A percentile compares a stretch with the other conserved stretches of the same genome.
phyloP scores from a whole-genome alignment of 2,113 vertebrate genomes.

The Cololabis saira region DNA sequence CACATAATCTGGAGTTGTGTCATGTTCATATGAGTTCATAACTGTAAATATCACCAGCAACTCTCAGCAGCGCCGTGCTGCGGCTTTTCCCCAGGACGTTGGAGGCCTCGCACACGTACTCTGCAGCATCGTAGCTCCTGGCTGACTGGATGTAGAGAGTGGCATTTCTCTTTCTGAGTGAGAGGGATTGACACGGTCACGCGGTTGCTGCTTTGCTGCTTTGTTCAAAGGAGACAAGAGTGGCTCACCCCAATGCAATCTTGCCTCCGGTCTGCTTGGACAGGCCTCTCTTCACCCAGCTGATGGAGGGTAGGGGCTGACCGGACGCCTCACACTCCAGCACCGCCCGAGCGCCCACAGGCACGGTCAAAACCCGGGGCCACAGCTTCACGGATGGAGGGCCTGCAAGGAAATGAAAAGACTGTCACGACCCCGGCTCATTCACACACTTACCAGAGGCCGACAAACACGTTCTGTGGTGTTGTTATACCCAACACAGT shows the following conservation, averaged over 20 bases:
- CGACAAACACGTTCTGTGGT: neutral
- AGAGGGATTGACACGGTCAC: conserved; percentile 16
- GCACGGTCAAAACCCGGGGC: conserved; percentile 70
- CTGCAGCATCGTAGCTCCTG: conserved; percentile 78
- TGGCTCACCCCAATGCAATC: conserved; percentile 66
- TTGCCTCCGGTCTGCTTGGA: conserved; percentile 79
- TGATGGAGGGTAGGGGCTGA: conserved; percentile 74
- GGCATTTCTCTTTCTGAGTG: conserved; percentile 69
- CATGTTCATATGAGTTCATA: neutral
- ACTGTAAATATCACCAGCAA: conserved; percentile 72
- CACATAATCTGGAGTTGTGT: neutral
- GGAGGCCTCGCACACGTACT: conserved; percentile 77
- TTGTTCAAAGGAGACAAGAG: neutral
- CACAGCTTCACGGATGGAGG: conserved; percentile 76
- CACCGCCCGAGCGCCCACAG: conserved; percentile 69
- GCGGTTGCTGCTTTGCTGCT: neutral
- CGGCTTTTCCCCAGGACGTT: conserved; percentile 71
- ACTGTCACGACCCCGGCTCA: neutral
- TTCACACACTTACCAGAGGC: neutral
- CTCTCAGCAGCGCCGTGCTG: conserved; percentile 62
- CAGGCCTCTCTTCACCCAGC: conserved; percentile 78
- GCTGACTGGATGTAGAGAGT: conserved; percentile 78
- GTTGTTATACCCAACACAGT: conserved; percentile 73
- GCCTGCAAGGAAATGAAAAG: conserved; percentile 50
- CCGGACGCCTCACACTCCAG: conserved; percentile 80